A percentile compares a stretch with the other conserved stretches of the same genome.
Conservation (phyloP, 2,797 vertebrate species). For the Psittacula echo region DNA sequence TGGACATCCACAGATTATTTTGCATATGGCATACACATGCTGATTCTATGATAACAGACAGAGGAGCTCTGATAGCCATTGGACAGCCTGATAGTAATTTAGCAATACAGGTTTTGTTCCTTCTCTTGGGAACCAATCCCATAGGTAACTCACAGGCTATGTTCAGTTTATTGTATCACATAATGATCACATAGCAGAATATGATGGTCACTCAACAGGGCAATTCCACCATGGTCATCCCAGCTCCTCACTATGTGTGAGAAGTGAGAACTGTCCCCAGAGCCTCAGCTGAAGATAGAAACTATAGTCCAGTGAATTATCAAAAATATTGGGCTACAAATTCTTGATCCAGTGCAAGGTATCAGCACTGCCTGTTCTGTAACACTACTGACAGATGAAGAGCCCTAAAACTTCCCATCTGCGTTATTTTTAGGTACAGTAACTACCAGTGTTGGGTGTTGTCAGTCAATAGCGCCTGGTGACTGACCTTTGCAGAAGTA, state of each 20-base stretch:
- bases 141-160: neutral
- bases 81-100: neutral
- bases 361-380: neutral
- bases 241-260: neutral
- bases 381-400: neutral
- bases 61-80: neutral
- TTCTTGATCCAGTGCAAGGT: neutral
- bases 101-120: neutral
- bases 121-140: neutral
- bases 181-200: neutral
- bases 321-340: neutral
- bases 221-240: neutral
- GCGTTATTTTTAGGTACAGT: neutral
- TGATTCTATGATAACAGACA: conserved; percentile 29
- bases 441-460: neutral
- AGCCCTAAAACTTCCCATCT: neutral
- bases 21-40: neutral
- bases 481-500: neutral
- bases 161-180: neutral
- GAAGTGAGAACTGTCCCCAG: neutral
- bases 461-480: neutral
- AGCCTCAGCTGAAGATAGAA: neutral
- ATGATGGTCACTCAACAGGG: neutral
- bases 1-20: neutral
- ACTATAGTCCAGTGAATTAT: neutral